A percentile compares a stretch with the other conserved stretches of the same genome.
Evolutionary conservation across 64 coral and sea anemone species (phyloP).

Genomic region (Pocillopora verrucosa): DNA sequence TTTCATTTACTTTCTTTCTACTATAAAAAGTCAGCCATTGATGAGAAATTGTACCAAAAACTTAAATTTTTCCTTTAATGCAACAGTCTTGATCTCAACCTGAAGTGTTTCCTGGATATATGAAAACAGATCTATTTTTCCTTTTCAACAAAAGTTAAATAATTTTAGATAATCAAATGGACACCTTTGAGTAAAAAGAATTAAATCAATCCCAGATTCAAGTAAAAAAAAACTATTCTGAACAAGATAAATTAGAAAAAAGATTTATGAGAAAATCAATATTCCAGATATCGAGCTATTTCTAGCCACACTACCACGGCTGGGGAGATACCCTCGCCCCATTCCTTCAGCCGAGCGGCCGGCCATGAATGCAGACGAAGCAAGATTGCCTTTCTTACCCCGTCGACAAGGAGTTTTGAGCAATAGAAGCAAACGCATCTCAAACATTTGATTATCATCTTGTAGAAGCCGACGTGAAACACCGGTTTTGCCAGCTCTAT

Average conservation of each 20-base stretch:
- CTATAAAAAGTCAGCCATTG: too few relatives aligned
- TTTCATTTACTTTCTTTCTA: too few relatives aligned
- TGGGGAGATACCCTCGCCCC: background rate
- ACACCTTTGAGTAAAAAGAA: too few relatives aligned
- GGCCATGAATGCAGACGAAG: conserved; percentile 20
- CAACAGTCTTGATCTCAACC: too few relatives aligned
- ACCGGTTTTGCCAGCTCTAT: conserved; percentile 98
- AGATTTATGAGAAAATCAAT: background rate
- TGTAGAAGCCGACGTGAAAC: conserved; percentile 87
- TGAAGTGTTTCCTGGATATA: too few relatives aligned
- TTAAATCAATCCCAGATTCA: too few relatives aligned
- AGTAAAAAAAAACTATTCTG: too few relatives aligned
- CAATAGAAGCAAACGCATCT: conserved; percentile 98
- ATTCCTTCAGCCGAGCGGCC: background rate
- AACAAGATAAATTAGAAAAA: background rate
- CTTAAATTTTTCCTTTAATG: too few relatives aligned
- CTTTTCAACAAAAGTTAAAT: too few relatives aligned
- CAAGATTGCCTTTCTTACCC: conserved; percentile 54
- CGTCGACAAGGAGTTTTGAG: conserved; percentile 96
- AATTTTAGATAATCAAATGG: too few relatives aligned
- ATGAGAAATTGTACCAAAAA: too few relatives aligned
- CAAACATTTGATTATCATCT: conserved; percentile 87
- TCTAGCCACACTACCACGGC: background rate
- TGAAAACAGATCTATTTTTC: too few relatives aligned
- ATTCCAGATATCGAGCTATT: background rate